Conservation (phyloP, 2,797 vertebrate species). For the Diplodus puntazzo region DNA sequence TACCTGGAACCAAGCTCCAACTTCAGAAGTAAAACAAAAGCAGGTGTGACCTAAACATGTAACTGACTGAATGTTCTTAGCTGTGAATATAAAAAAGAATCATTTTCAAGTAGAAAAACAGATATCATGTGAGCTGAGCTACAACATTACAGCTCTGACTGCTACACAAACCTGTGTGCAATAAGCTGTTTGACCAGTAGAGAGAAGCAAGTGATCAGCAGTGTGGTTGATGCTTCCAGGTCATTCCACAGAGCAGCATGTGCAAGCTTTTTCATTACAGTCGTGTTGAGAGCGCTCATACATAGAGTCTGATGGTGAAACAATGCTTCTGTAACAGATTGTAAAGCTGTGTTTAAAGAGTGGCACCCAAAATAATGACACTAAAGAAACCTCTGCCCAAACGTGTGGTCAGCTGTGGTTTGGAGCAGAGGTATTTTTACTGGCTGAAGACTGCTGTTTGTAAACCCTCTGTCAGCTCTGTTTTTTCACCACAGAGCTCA, state of each 20-base stretch:
- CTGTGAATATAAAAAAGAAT: neutral
- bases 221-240: constrained; percentile 15
- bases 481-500: neutral
- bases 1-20: neutral
- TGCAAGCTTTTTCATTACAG: constrained; percentile 22
- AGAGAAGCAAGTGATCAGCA: constrained; percentile 53
- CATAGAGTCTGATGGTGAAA: constrained; percentile 26
- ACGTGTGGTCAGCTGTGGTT: constrained; percentile 36
- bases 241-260: constrained; percentile 12
- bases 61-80: neutral
- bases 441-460: neutral
- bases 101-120: constrained; percentile 41
- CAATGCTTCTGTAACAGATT: constrained; percentile 1
- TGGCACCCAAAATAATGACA: constrained; percentile 30
- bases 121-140: neutral
- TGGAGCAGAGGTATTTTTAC: constrained; percentile 19
- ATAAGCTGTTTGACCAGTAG: constrained; percentile 62
- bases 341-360: constrained; percentile 24
- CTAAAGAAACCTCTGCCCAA: constrained; percentile 6
- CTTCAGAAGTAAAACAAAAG: constrained; percentile 9
- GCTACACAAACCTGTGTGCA: constrained; percentile 21
- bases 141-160: constrained; percentile 4
- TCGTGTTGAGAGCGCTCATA: constrained; percentile 20
- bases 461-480: constrained; percentile 24
- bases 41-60: constrained; percentile 15